Conservation (phyloP, 2,888 invertebrate species). For the Mellilla xanthometata region DNA sequence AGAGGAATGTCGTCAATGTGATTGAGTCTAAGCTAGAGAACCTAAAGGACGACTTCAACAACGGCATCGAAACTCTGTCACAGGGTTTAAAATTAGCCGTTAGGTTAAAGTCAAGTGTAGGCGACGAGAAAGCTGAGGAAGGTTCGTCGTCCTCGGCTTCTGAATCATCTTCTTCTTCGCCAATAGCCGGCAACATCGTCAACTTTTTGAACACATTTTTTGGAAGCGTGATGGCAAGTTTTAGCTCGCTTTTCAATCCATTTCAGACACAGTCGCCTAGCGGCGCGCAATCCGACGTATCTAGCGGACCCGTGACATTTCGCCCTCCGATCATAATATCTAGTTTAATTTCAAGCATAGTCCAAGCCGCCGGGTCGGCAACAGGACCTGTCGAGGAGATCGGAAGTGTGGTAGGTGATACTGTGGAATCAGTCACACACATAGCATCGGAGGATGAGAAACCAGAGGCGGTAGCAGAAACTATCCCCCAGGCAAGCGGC, state of each 20-base stretch:
- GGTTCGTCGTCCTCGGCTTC: slow-evolving; percentile 7
- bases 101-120: slow-evolving; percentile 48
- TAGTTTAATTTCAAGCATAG: neutral
- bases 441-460: neutral
- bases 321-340: no score
- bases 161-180: no score
- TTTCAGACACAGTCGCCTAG: no score
- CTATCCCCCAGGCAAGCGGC: slow-evolving; percentile 13
- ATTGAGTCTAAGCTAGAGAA: slow-evolving; percentile 42
- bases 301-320: no score
- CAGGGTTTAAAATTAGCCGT: slow-evolving; percentile 54
- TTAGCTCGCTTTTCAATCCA: no score
- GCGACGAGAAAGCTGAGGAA: slow-evolving; percentile 11
- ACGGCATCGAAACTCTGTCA: slow-evolving; percentile 50
- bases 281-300: slow-evolving; percentile 21
- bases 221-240: no score
- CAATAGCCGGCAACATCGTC: no score
- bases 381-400: no score
- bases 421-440: neutral
- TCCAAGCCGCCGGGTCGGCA: no score
- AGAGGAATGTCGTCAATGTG: slow-evolving; percentile 37
- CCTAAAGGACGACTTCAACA: slow-evolving; percentile 55
- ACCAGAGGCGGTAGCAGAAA: slow-evolving; percentile 1
- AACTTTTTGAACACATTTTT: no score
- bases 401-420: no score